These are phyloP conservation scores for Oriolus oriolus DNA, from an alignment of 2,113 vertebrate species.

Conservation along the genomic window DNA sequence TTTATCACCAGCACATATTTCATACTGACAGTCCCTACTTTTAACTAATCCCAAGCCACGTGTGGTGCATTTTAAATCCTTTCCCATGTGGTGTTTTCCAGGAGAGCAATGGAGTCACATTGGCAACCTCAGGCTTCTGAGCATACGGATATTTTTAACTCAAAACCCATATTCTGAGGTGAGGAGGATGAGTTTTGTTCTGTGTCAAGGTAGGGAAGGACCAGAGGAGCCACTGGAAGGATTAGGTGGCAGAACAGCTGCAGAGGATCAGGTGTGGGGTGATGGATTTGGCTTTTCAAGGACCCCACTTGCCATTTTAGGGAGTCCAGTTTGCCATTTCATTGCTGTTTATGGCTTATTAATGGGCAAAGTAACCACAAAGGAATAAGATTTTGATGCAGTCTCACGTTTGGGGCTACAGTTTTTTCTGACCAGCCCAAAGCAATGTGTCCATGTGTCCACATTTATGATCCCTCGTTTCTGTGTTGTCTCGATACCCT, in stretches of 20 bases:
- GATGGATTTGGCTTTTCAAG: background rate
- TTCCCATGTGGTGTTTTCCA: background rate
- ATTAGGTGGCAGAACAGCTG: background rate
- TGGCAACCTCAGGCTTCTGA: background rate
- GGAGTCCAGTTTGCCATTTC: background rate
- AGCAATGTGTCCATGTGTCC: fast-evolving
- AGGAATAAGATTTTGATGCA: background rate
- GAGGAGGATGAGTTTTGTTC: background rate
- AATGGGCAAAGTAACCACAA: background rate
- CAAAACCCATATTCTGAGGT: background rate
- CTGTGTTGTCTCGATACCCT: background rate
- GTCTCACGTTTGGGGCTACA: background rate
- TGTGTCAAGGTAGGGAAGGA: background rate
- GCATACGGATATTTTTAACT: fast-evolving
- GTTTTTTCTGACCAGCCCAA: background rate
- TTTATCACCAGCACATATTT: conserved; percentile 37
- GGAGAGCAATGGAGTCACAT: background rate
- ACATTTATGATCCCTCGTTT: background rate
- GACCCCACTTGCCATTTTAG: background rate
- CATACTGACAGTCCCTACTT: conserved; percentile 23
- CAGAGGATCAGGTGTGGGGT: background rate
- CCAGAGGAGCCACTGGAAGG: background rate
- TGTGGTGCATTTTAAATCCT: conserved; percentile 19
- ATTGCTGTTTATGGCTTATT: background rate
- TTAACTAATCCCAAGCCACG: conserved; percentile 5